Percentiles rank a stretch among this genome's conserved stretches.
phyloP scores from a whole-genome alignment of 2,113 vertebrate species.

The Panthera uncia region DNA sequence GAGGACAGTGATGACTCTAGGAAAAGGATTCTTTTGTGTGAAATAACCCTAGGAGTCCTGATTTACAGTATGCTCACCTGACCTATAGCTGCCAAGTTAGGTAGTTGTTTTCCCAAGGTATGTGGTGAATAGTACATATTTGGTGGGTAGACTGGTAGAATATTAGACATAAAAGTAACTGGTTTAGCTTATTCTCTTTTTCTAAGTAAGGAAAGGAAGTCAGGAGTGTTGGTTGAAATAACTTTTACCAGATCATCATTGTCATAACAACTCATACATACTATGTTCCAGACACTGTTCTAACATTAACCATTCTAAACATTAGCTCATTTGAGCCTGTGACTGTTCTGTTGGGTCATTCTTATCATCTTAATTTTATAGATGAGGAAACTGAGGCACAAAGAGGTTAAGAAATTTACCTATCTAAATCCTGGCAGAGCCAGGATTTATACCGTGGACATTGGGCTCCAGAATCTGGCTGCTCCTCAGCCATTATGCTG shows the following conservation, averaged over 20 bases:
- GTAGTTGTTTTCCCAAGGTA: background rate
- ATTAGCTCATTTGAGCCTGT: background rate
- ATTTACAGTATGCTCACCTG: background rate
- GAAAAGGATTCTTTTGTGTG: background rate
- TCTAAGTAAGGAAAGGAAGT: background rate
- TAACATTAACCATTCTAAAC: background rate
- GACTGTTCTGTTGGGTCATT: background rate
- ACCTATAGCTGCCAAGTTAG: background rate
- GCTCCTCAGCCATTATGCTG: fast-evolving
- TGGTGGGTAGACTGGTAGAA: background rate
- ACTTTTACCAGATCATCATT: background rate
- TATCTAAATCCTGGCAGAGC: background rate
- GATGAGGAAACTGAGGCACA: background rate
- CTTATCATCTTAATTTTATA: background rate
- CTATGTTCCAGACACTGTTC: background rate
- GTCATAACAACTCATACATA: background rate
- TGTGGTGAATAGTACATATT: background rate
- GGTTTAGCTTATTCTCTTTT: background rate
- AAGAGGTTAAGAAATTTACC: background rate
- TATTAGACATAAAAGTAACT: background rate
- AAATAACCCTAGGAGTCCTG: background rate
- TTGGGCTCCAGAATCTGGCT: background rate
- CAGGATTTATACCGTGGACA: background rate
- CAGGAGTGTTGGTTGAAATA: background rate
- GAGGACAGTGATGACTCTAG: background rate